Conservation (phyloP, 2,113 vertebrate species). For the Archilochus colubris region DNA sequence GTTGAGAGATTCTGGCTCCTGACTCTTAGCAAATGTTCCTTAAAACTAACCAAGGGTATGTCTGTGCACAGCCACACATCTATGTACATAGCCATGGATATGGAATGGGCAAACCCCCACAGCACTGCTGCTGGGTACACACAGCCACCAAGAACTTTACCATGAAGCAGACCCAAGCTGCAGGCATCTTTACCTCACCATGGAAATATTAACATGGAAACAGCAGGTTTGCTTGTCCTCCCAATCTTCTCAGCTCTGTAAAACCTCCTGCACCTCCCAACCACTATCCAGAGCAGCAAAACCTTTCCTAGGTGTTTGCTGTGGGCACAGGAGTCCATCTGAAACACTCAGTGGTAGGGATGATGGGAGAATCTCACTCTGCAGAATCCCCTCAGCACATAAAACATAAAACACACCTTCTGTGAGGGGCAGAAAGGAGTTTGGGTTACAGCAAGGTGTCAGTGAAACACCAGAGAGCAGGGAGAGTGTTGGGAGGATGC, state of each 20-base stretch:
- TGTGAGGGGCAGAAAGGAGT: neutral
- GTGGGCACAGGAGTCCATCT: rapidly evolving
- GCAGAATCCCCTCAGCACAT: neutral
- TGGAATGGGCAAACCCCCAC: neutral
- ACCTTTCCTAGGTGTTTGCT: neutral
- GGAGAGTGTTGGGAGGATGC: neutral
- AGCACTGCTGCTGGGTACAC: neutral
- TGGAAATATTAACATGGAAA: neutral
- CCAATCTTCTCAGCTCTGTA: neutral
- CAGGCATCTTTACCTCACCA: neutral
- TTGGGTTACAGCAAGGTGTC: neutral
- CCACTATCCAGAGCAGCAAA: neutral
- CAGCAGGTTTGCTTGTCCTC: neutral
- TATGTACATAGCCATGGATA: neutral
- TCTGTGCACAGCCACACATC: too few species aligned
- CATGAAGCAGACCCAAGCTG: neutral
- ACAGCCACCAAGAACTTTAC: neutral
- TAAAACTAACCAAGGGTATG: neutral
- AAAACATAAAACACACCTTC: neutral
- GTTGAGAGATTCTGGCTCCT: neutral
- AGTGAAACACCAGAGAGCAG: neutral
- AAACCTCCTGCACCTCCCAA: neutral
- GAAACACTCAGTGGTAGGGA: neutral
- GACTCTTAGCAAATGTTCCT: neutral
- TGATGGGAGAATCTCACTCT: too few species aligned